These are phyloP conservation scores for Lepidocyrtoides sp. DNA, from an alignment of 2,888 invertebrate genomes.

Conservation along the genomic window DNA sequence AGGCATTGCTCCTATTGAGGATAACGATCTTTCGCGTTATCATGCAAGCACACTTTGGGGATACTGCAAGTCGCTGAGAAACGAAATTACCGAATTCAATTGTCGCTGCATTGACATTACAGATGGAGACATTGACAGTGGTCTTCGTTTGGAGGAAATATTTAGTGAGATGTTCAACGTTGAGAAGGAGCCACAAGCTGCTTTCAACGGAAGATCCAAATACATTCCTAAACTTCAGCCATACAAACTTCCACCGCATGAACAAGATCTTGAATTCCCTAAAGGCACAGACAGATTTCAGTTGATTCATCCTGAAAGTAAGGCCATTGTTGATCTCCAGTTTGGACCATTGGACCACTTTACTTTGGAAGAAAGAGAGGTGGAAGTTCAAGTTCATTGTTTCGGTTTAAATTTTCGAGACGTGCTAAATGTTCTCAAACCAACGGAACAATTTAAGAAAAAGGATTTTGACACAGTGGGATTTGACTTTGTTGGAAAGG, in stretches of 20 bases:
- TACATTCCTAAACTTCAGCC: slow-evolving; percentile 43
- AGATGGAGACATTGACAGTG: neutral
- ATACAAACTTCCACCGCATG: neutral
- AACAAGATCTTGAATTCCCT: slow-evolving; percentile 28
- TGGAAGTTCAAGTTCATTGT: slow-evolving; percentile 67
- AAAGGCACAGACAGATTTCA: slow-evolving; percentile 47
- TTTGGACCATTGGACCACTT: slow-evolving; percentile 33
- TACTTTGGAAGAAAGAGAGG: slow-evolving; percentile 26
- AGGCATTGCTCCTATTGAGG: slow-evolving; percentile 53
- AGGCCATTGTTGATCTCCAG: slow-evolving; percentile 20
- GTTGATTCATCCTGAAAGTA: slow-evolving; percentile 35
- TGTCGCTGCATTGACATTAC: slow-evolving; percentile 51
- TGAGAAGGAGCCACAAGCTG: slow-evolving; percentile 10
- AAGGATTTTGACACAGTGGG: slow-evolving; percentile 64
- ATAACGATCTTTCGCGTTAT: slow-evolving; percentile 38
- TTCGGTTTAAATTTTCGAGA: slow-evolving; percentile 76
- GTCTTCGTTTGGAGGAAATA: slow-evolving; percentile 1
- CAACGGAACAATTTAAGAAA: slow-evolving; percentile 57
- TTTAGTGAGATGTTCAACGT: slow-evolving; percentile 1
- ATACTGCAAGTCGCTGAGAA: slow-evolving; percentile 37
- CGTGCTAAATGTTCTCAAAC: slow-evolving; percentile 71
- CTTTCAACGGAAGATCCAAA: neutral
- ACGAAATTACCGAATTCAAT: slow-evolving; percentile 48
- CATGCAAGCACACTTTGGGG: slow-evolving; percentile 50
- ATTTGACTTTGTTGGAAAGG: slow-evolving; percentile 69